These are phyloP conservation scores for Schizotus pectinicornis DNA, from an alignment of 2,888 invertebrate genomes.

Conservation along the genomic window DNA sequence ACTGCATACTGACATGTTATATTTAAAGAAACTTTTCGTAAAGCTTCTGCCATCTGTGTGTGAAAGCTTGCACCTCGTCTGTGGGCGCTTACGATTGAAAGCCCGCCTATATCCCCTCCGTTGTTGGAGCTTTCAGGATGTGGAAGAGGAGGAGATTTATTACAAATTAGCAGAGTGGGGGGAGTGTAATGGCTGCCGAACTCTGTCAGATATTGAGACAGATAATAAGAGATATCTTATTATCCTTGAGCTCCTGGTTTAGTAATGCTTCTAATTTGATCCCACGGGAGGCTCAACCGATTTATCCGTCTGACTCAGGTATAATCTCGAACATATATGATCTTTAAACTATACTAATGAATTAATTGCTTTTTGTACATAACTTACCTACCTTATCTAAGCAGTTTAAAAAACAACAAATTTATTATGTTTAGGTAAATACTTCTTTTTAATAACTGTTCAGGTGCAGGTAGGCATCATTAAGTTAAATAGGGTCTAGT, in stretches of 20 bases:
- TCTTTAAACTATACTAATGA: too few species aligned
- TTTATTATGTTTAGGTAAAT: too few species aligned
- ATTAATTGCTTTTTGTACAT: too few species aligned
- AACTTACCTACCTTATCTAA: too few species aligned
- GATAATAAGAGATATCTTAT: conserved; percentile 58
- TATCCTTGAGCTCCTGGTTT: conserved; percentile 54
- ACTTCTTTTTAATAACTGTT: too few species aligned
- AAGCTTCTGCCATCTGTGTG: conserved; percentile 33
- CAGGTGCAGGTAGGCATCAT: too few species aligned
- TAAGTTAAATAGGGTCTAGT: too few species aligned
- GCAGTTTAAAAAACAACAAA: too few species aligned
- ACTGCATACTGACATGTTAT: too few species aligned
- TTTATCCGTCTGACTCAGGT: conserved; percentile 9
- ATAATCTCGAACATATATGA: background rate
- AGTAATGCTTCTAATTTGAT: conserved; percentile 58
- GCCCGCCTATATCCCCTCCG: conserved; percentile 39
- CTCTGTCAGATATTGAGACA: conserved; percentile 54
- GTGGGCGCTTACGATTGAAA: conserved; percentile 30
- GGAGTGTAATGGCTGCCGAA: conserved; percentile 57
- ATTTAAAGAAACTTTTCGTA: background rate
- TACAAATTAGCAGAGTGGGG: conserved; percentile 51
- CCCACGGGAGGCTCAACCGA: conserved; percentile 48
- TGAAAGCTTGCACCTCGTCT: conserved; percentile 12
- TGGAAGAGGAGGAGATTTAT: conserved; percentile 47
- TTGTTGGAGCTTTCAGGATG: conserved; percentile 23